Evolutionary conservation across 2,888 invertebrate genomes (phyloP).

Genomic region (Pristionchus mayeri): DNA sequence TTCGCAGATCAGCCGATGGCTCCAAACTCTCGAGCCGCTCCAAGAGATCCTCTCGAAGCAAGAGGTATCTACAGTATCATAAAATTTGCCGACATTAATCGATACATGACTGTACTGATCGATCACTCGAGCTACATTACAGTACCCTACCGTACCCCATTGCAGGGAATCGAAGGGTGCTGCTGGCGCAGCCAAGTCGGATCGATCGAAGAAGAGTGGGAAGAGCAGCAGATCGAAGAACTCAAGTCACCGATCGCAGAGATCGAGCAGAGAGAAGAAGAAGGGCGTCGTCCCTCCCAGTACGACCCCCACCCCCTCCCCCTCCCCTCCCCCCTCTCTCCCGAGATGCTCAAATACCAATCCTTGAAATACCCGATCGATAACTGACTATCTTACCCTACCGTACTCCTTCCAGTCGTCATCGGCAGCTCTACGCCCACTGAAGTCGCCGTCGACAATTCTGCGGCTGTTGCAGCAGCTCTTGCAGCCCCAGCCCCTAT

Average conservation of each 20-base stretch:
- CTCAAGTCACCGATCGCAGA: neutral
- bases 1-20: too few relatives aligned
- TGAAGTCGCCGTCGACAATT: conserved; percentile 14
- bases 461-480: neutral
- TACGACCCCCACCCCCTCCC: too few relatives aligned
- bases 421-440: neutral
- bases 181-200: neutral
- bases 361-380: too few relatives aligned
- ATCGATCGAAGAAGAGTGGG: neutral
- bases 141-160: neutral
- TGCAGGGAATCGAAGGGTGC: conserved; percentile 3
- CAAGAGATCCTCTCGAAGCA: neutral
- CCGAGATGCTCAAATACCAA: neutral
- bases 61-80: conserved; percentile 20
- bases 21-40: neutral
- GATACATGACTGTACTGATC: too few relatives aligned
- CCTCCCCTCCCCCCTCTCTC: too few relatives aligned
- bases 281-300: too few relatives aligned
- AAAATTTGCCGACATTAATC: neutral
- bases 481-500: neutral
- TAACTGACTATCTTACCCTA: too few relatives aligned
- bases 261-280: conserved; percentile 1
- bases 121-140: too few relatives aligned
- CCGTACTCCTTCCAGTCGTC: neutral
- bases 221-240: too few relatives aligned